Base-by-base conservation (phyloP, 2,888 invertebrate genomes). In the Pogonocherus hispidulus region DNA sequence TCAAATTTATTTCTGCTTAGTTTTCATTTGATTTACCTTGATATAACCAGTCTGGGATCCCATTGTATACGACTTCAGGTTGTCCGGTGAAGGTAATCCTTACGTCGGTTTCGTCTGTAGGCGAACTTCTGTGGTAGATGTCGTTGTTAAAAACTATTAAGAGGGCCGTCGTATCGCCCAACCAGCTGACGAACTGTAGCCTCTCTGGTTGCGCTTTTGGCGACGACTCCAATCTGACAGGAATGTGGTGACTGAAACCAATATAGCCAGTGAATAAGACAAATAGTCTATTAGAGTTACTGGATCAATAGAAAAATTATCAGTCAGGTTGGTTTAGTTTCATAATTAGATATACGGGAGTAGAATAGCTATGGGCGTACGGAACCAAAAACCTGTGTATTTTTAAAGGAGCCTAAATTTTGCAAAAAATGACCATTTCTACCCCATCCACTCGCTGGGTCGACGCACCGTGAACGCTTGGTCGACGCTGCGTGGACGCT, bases 31-130 rank as follows among this genome's bases (percentile, higher is more conserved):
- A 27, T 8, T 47, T 84, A 95, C 96, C 96, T 91, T 98, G 98
- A 87, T 98, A 98, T 23, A 98, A 87, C 97, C 98, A 98, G 85
- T 98, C 98, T 16, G 97, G 94, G 32, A 98, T 91, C 63, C 97
- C 98, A 85, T 98, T 97, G 87, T 94, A 97, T 66, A 97, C 88
- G 65, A 91, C 87, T 66, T 93, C 94, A n/a, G 93, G 91, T 75
- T 89, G 86, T 32, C 94, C 94, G 57, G 93, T 92, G 81, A 89
- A 89, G 57, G 95, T 95, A 82, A 95, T 89, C 55, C 92, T 89
- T 65, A 90, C 86, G 77, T 94, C 90, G 6, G 88, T 87, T 71
- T 91, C 87, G 74, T 92, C 91, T 55, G 92, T 89, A 1, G 94
- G 94, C 51, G 93, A 89, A 76, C 90, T 89, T 79, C 93, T 88